Percentiles rank a stretch among this genome's conserved stretches.
Evolutionary conservation across 2,113 vertebrate genomes (phyloP).

Genomic region (Menura novaehollandiae): DNA sequence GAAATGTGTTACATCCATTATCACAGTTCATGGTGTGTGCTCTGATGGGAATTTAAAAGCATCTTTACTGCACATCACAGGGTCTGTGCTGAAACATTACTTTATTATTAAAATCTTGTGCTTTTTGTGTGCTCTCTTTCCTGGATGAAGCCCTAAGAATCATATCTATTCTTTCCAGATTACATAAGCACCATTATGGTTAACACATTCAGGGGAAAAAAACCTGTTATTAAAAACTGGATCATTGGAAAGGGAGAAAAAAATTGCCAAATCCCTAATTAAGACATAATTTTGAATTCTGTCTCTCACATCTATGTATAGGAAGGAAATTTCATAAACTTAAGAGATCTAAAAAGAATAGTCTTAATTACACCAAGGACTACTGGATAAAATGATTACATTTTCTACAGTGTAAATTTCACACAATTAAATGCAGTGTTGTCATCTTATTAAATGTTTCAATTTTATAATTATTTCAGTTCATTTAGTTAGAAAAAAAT

Average conservation of each 20-base stretch:
- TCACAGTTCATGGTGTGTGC: slow-evolving; percentile 77
- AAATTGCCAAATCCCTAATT: slow-evolving; percentile 49
- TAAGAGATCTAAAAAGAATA: slow-evolving; percentile 66
- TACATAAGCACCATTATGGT: slow-evolving; percentile 24
- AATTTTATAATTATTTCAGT: slow-evolving; percentile 83
- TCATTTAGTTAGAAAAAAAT: slow-evolving; percentile 78
- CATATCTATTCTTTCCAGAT: slow-evolving; percentile 32
- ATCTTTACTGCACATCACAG: slow-evolving; percentile 70
- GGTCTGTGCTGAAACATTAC: slow-evolving; percentile 57
- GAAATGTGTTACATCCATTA: slow-evolving; percentile 76
- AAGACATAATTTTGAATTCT: slow-evolving; percentile 66
- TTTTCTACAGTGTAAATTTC: slow-evolving; percentile 78
- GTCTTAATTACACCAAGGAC: slow-evolving; percentile 75
- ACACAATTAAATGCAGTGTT: slow-evolving; percentile 75
- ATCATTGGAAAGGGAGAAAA: slow-evolving; percentile 6
- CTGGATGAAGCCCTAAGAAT: slow-evolving; percentile 34
- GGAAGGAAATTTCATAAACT: slow-evolving; percentile 69
- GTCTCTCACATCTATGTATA: slow-evolving; percentile 59
- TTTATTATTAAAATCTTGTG: slow-evolving; percentile 70
- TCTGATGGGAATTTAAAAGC: slow-evolving; percentile 80
- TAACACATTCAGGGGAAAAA: slow-evolving; percentile 26
- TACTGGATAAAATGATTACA: slow-evolving; percentile 75
- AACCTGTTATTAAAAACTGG: slow-evolving; percentile 41
- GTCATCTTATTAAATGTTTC: slow-evolving; percentile 78
- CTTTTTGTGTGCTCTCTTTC: slow-evolving; percentile 51